phyloP scores from a whole-genome alignment of 23 tunicate species.

The Diplosoma virens region DNA sequence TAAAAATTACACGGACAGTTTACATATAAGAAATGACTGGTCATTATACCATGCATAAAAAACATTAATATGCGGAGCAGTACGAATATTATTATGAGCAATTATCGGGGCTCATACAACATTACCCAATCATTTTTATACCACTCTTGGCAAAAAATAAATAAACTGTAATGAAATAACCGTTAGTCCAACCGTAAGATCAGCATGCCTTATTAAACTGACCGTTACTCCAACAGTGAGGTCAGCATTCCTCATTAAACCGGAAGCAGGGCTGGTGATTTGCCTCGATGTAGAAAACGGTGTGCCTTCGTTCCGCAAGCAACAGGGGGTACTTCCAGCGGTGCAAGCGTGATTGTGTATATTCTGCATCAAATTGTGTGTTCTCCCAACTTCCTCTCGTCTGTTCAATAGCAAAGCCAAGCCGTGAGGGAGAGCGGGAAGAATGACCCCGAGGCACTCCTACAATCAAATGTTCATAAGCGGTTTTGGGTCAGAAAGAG shows the following conservation, averaged over 20 bases:
- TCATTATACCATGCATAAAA: too few species aligned
- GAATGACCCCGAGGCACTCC: conserved; percentile 77
- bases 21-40: too few species aligned
- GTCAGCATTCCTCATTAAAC: not conserved
- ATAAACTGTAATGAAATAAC: too few species aligned
- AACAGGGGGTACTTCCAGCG: not conserved
- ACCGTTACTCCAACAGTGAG: not conserved
- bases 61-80: too few species aligned
- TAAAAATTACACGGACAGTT: too few species aligned
- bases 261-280: conserved; percentile 9
- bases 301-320: not conserved
- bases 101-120: too few species aligned
- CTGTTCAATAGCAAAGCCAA: conserved; percentile 38
- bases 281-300: conserved; percentile 2
- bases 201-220: too few species aligned
- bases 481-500: too few species aligned
- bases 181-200: too few species aligned
- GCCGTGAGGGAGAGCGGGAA: conserved; percentile 71
- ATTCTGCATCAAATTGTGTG: not conserved
- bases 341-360: not conserved
- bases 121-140: too few species aligned
- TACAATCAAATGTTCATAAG: not conserved
- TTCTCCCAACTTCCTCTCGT: not conserved
- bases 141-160: too few species aligned
- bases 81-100: too few species aligned